These are phyloP conservation scores for Pseudanteris insignis DNA, from an alignment of 2,888 invertebrate genomes.

Conservation along the genomic window DNA sequence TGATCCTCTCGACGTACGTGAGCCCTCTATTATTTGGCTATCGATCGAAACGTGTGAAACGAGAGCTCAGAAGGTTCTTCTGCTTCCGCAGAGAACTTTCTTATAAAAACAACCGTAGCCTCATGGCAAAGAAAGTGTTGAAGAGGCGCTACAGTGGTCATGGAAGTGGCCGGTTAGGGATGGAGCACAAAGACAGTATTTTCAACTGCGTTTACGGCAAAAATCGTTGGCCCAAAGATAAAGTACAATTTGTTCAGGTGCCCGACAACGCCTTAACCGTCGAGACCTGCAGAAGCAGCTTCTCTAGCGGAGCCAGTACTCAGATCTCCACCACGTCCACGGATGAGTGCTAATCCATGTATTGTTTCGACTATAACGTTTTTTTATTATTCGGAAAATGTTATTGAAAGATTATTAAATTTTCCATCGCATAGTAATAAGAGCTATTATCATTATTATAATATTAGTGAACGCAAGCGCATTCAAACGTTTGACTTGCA, in stretches of 20 bases:
- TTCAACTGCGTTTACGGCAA: constrained; percentile 63
- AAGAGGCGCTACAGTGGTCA: constrained; percentile 59
- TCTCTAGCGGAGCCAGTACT: constrained; percentile 73
- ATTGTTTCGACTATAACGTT: constrained; percentile 1
- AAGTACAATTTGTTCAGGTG: constrained; percentile 69
- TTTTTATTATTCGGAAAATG: constrained; percentile 1
- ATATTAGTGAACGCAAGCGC: no score
- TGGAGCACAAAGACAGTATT: constrained; percentile 60
- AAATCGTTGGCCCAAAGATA: constrained; percentile 61
- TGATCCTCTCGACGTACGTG: constrained; percentile 73
- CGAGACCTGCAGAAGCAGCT: constrained; percentile 72
- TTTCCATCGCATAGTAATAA: no score
- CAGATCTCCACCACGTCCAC: constrained; percentile 73
- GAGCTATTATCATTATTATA: no score
- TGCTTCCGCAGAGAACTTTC: constrained; percentile 63
- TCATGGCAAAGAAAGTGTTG: constrained; percentile 67
- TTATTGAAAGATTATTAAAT: no score
- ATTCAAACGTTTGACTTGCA: no score
- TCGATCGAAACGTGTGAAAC: constrained; percentile 75
- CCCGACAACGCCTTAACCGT: constrained; percentile 71
- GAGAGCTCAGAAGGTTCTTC: constrained; percentile 69
- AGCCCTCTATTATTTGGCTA: constrained; percentile 83
- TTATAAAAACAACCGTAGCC: constrained; percentile 64
- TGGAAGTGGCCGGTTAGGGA: constrained; percentile 48
- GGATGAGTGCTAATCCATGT: constrained; percentile 64